A percentile compares a stretch with the other conserved stretches of the same genome.
Evolutionary conservation across 2,797 vertebrate species (phyloP).

Genomic region (Enteromius viviparus): DNA sequence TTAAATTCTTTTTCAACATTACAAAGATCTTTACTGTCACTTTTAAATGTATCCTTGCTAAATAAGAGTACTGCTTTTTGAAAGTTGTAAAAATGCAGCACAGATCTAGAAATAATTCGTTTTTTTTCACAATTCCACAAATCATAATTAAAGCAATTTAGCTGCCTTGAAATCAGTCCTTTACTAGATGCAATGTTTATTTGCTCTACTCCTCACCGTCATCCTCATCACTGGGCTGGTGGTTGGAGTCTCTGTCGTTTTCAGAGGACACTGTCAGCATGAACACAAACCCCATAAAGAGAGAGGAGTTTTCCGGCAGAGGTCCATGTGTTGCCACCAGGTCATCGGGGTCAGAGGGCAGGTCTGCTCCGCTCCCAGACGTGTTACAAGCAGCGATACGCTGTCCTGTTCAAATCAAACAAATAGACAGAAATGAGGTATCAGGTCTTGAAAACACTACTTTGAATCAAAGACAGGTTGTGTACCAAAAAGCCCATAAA

Average conservation of each 20-base stretch:
- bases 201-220: conserved; percentile 77
- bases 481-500: conserved; percentile 12
- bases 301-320: conserved; percentile 85
- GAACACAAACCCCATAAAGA: conserved; percentile 96
- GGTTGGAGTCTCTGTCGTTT: conserved; percentile 81
- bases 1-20: background rate
- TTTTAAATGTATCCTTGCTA: background rate
- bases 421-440: background rate
- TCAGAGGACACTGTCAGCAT: conserved; percentile 91
- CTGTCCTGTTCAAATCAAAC: conserved; percentile 38
- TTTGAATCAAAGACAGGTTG: background rate
- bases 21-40: background rate
- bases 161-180: background rate
- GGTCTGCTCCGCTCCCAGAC: conserved; percentile 80
- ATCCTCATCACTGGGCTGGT: conserved; percentile 80
- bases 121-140: background rate
- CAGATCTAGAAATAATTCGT: too few relatives aligned
- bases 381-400: conserved; percentile 74
- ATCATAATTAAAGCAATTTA: background rate
- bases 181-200: background rate
- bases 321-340: conserved; percentile 83
- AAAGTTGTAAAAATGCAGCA: too few relatives aligned
- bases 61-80: background rate
- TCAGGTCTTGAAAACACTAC: background rate
- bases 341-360: conserved; percentile 68